Evolutionary conservation across 2,888 invertebrate species (phyloP).

Genomic region (Hartigia nigra): DNA sequence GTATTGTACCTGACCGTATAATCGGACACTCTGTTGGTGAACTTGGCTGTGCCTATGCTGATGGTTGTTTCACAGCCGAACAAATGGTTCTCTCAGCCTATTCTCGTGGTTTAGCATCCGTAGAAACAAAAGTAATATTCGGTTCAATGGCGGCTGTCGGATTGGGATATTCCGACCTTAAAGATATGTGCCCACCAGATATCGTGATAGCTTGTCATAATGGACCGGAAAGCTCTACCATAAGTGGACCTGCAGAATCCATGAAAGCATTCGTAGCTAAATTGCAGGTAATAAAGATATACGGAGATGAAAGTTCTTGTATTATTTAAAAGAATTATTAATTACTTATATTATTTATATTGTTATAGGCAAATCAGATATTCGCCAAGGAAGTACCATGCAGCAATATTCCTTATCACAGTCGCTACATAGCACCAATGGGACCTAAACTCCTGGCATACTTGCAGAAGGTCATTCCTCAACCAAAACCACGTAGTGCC

Average conservation of each 20-base stretch:
- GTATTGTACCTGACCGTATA: conserved; percentile 77
- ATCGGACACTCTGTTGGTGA: conserved; percentile 96
- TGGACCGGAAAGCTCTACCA: conserved; percentile 85
- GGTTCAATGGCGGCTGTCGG: conserved; percentile 94
- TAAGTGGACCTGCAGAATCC: conserved; percentile 84
- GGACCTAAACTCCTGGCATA: conserved; percentile 76
- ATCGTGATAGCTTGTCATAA: conserved; percentile 92
- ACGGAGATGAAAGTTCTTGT: neutral
- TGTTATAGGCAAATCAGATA: conserved; percentile 73
- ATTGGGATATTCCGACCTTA: conserved; percentile 71
- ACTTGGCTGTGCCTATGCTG: conserved; percentile 94
- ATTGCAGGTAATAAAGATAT: conserved; percentile 59
- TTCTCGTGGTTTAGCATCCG: conserved; percentile 81
- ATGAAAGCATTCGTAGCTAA: conserved; percentile 76
- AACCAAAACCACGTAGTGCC: conserved; percentile 75
- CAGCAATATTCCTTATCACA: conserved; percentile 91
- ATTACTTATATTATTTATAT: neutral
- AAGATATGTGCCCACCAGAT: conserved; percentile 76
- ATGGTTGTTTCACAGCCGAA: conserved; percentile 88
- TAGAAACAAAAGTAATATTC: conserved; percentile 76
- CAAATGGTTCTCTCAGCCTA: conserved; percentile 89
- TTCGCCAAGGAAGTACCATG: conserved; percentile 88
- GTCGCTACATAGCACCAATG: conserved; percentile 80
- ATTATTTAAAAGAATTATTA: neutral
- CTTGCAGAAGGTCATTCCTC: conserved; percentile 73